phyloP scores from a whole-genome alignment of 2,113 vertebrate species.

The Ochotona curzoniae region DNA sequence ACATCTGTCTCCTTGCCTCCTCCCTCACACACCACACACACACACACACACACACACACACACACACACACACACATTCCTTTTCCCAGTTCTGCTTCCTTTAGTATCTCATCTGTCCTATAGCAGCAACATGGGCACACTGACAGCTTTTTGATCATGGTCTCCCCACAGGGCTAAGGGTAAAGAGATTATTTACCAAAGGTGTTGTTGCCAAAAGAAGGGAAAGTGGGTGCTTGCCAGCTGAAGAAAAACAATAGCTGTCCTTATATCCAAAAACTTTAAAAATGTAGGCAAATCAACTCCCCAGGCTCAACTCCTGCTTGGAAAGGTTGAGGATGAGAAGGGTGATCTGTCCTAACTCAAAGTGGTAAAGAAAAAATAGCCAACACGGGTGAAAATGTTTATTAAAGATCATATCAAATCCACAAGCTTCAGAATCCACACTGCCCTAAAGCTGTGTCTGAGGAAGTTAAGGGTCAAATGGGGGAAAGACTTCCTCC shows the following conservation, averaged over 20 bases:
- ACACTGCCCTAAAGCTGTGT: background rate
- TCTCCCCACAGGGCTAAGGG: background rate
- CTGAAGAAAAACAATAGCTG: background rate
- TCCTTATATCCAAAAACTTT: background rate
- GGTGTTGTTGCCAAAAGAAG: background rate
- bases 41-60: background rate
- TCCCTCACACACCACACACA: background rate
- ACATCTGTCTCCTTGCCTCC: background rate
- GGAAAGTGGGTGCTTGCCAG: background rate
- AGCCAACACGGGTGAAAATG: background rate
- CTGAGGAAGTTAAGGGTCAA: no score
- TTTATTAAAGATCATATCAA: conserved; percentile 18
- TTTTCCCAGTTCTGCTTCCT: background rate
- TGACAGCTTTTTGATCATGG: background rate
- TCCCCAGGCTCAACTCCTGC: background rate
- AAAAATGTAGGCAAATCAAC: background rate
- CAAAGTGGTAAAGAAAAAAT: background rate
- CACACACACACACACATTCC: background rate
- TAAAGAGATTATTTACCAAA: conserved; percentile 5
- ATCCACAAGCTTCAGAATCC: background rate
- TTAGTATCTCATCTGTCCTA: background rate
- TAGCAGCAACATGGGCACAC: background rate
- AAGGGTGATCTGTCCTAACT: background rate
- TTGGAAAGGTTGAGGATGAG: background rate
- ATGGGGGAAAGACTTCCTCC: background rate